Percentiles rank a stretch among this genome's conserved stretches.
These are phyloP conservation scores for Trachythela sp. DNA, from an alignment of 64 coral and sea anemone genomes.

Conservation along the genomic window DNA sequence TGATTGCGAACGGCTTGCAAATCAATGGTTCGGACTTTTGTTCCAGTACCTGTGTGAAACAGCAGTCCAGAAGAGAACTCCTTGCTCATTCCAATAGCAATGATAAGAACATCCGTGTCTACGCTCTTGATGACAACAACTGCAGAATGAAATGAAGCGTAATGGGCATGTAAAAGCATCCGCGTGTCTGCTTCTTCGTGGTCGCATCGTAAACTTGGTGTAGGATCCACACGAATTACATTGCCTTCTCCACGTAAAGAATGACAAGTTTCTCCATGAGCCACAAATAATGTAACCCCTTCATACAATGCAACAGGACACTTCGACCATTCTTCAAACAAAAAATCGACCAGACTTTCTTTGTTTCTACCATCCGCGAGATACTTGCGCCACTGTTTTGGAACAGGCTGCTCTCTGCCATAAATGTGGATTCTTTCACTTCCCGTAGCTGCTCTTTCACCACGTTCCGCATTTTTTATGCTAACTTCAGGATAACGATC, in stretches of 20 bases:
- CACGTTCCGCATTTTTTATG: neutral
- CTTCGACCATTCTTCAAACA: neutral
- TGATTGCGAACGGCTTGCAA: neutral
- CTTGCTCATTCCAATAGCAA: neutral
- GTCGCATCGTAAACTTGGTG: neutral
- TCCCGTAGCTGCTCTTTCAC: neutral
- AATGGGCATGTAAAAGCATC: conserved; percentile 7
- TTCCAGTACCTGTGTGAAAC: conserved; percentile 10
- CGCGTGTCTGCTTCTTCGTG: conserved; percentile 1
- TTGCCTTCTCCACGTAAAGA: neutral
- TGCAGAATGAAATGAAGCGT: neutral
- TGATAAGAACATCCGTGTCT: conserved; percentile 2
- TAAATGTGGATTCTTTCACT: conserved; percentile 11
- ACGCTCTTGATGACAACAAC: neutral
- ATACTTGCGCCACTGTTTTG: conserved; percentile 4
- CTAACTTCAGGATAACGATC: neutral
- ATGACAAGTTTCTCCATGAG: neutral
- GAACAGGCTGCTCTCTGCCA: neutral
- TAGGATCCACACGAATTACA: neutral
- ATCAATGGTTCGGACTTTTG: neutral
- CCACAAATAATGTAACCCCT: neutral
- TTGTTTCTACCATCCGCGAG: neutral
- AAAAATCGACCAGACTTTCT: neutral
- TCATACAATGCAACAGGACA: neutral
- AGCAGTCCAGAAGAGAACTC: neutral